Percentiles rank a stretch among this genome's conserved stretches.
These are phyloP conservation scores for Chironomus tentans DNA, from an alignment of 2,888 invertebrate species.

Conservation along the genomic window DNA sequence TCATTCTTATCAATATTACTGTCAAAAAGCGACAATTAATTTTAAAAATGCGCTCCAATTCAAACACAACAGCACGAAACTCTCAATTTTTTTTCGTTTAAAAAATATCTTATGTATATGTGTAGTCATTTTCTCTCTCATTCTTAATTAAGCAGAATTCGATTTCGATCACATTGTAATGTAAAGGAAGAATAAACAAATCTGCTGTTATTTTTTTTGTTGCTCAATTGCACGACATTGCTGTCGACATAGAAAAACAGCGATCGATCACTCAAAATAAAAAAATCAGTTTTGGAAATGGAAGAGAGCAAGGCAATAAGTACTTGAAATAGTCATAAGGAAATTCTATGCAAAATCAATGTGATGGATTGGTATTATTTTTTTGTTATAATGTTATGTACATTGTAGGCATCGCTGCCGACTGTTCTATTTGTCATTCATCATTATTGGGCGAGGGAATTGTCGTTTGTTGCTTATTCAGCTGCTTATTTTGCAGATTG, in stretches of 20 bases:
- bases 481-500: background rate
- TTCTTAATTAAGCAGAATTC: too few relatives aligned
- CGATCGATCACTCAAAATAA: background rate
- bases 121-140: too few relatives aligned
- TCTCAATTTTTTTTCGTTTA: too few relatives aligned
- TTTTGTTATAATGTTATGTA: background rate
- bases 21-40: too few relatives aligned
- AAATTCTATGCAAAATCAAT: background rate
- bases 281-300: too few relatives aligned
- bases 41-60: too few relatives aligned
- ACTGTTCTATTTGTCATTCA: background rate
- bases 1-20: too few relatives aligned
- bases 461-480: background rate
- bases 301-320: background rate
- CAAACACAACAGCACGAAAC: too few relatives aligned
- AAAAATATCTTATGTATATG: too few relatives aligned
- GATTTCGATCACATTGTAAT: too few relatives aligned
- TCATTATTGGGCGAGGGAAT: background rate
- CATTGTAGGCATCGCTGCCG: too few relatives aligned
- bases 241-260: background rate
- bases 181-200: too few relatives aligned
- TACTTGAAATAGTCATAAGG: background rate
- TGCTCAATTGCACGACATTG: slow-evolving; percentile 4
- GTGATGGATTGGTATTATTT: background rate
- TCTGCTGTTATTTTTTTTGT: background rate